phyloP scores from a whole-genome alignment of 2,888 invertebrate species.

The Julus scanicus region DNA sequence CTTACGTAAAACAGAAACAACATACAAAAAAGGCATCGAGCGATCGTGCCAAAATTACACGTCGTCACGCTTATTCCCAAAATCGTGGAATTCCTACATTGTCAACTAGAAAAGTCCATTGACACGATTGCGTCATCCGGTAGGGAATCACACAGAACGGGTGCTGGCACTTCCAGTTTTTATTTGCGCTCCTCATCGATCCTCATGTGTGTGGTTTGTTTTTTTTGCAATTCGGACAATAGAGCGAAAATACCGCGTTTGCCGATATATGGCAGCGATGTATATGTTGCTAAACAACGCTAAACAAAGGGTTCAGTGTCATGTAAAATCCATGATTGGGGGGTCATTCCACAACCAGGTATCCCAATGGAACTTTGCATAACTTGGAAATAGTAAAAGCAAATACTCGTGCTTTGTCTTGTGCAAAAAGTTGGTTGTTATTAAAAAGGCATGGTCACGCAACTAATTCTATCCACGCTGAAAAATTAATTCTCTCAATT shows the following conservation, averaged over 20 bases:
- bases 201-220: too few relatives aligned
- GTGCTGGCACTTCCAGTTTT: background rate
- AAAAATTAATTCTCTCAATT: too few relatives aligned
- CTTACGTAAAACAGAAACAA: background rate
- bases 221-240: background rate
- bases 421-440: too few relatives aligned
- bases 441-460: too few relatives aligned
- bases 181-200: background rate
- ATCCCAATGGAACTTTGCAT: too few relatives aligned
- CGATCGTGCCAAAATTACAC: background rate
- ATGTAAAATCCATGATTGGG: background rate
- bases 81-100: background rate
- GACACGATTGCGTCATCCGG: slow-evolving; percentile 6
- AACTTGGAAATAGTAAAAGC: too few relatives aligned
- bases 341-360: background rate
- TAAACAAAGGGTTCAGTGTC: background rate
- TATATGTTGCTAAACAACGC: background rate
- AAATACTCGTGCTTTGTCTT: too few relatives aligned
- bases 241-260: background rate
- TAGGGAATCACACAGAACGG: background rate
- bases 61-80: background rate
- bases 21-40: background rate
- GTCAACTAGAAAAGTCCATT: background rate
- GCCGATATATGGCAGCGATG: too few relatives aligned
- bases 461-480: too few relatives aligned